Evolutionary conservation across 2,797 vertebrate species (phyloP), one percentile per base, ranked within the genome.

Genomic region (Okamejei kenojei): DNA sequence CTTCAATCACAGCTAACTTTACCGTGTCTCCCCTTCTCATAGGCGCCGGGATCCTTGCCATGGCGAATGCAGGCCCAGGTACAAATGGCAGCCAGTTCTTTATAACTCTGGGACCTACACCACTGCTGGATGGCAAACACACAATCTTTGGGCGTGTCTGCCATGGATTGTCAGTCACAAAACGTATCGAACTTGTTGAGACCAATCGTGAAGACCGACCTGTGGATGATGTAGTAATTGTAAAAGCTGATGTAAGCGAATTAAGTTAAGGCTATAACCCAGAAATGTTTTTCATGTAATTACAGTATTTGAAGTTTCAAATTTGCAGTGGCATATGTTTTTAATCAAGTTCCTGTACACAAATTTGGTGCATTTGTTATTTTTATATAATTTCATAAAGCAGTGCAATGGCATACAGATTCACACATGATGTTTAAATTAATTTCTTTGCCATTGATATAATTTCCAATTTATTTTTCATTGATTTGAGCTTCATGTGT

Each of bases 21-120:
- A 74, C 10, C 73, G 17, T 74, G 29, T 29, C 71, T 58, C 1
- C 38, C 4, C 0, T 82, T 21, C 54, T 80, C 76, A 45, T 10
- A 93, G 93, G 93, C 78, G 93, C 93, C 21, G 93, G 93, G 65
- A 93, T 93, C 26, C 80, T 93, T 78, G 81, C 93, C 63, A 93
- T 93, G 93, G 93, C 93, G 11, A 93, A 93, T 35, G 80, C 93
- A 38, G 93, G 93, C 32, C 93, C 93, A 68, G 88, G 93, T 90
- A 93, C 93, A 11, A 93, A 93, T 78, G 93, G 93, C 93, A 93
- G 93, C 86, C 93, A 93, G 86, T 93, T 93, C 65, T 93, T 93
- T 77, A n/a, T 93, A 26, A 91, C 93, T 5, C 78, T 93, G 71
- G 93, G 38, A 77, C 93, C 93, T 32, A 90, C 81, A 26, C 84